A percentile compares a stretch with the other conserved stretches of the same genome.
These are phyloP conservation scores for Empis stercorea DNA, from an alignment of 2,888 invertebrate species.

Conservation along the genomic window DNA sequence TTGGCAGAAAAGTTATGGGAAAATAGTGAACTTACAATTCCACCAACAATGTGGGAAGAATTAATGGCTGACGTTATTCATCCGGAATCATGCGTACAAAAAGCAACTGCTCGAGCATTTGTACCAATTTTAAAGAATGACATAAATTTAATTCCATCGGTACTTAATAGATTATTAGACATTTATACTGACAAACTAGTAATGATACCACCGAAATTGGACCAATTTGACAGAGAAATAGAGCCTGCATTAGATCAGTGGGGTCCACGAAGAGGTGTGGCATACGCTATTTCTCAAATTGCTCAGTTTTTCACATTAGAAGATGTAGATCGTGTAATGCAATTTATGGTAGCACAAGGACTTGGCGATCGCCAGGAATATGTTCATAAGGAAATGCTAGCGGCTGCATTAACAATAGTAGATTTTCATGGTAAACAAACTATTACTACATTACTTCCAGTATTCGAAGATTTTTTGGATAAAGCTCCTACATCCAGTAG, in stretches of 20 bases:
- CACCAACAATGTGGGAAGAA: constrained; percentile 34
- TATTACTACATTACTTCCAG: constrained; percentile 64
- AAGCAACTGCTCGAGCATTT: constrained; percentile 68
- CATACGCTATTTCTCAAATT: constrained; percentile 65
- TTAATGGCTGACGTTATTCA: constrained; percentile 61
- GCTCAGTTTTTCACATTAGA: constrained; percentile 51
- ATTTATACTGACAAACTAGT: constrained; percentile 65
- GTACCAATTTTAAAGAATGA: constrained; percentile 51
- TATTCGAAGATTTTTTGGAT: constrained; percentile 88
- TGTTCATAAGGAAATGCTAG: constrained; percentile 82
- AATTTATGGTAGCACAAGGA: constrained; percentile 75
- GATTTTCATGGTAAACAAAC: constrained; percentile 84
- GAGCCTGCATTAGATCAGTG: constrained; percentile 78
- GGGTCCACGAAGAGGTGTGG: constrained; percentile 81
- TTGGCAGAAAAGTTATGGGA: constrained; percentile 53
- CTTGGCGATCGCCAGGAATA: constrained; percentile 72
- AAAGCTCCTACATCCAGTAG: constrained; percentile 82
- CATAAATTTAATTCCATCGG: constrained; percentile 39
- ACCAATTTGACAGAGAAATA: constrained; percentile 83
- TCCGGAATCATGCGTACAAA: constrained; percentile 68
- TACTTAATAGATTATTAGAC: constrained; percentile 52
- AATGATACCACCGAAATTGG: constrained; percentile 73
- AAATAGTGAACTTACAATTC: constrained; percentile 39
- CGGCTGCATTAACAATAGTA: constrained; percentile 83
- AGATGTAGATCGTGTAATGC: constrained; percentile 55